These are phyloP conservation scores for Drosophila pandora DNA, from an alignment of 1,140 invertebrate species.

Conservation along the genomic window DNA sequence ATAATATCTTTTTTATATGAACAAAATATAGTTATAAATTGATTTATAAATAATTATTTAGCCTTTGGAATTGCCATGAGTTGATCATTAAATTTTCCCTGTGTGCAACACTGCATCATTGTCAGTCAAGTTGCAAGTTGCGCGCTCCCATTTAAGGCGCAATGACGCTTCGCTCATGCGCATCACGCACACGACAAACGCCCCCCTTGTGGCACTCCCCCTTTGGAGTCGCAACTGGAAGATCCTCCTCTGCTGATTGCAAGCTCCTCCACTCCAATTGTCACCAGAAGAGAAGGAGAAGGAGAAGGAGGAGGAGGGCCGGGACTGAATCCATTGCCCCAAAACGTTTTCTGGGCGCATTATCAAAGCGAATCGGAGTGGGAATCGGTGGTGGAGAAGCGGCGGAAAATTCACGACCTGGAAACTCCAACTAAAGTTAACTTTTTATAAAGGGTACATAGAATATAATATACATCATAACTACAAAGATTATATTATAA, in stretches of 20 bases:
- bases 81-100: slow-evolving; percentile 5
- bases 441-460: neutral
- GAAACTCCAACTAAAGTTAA: slow-evolving; percentile 15
- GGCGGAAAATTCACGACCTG: slow-evolving; percentile 53
- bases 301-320: slow-evolving; percentile 10
- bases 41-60: neutral
- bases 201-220: neutral
- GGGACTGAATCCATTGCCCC: slow-evolving; percentile 50
- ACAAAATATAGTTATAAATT: no score
- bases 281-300: slow-evolving; percentile 7
- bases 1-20: neutral
- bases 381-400: slow-evolving; percentile 22
- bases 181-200: slow-evolving; percentile 71
- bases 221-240: slow-evolving; percentile 4
- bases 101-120: slow-evolving; percentile 13
- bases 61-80: neutral
- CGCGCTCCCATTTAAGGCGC: slow-evolving; percentile 76
- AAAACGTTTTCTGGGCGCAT: slow-evolving; percentile 56
- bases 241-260: slow-evolving; percentile 19
- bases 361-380: slow-evolving; percentile 60
- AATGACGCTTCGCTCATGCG: slow-evolving; percentile 79
- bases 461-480: no score
- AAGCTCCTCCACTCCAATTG: slow-evolving; percentile 19
- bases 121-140: slow-evolving; percentile 45
- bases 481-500: neutral